Conservation (phyloP, 1,140 invertebrate genomes). For the Doryteuthis pealeii region DNA sequence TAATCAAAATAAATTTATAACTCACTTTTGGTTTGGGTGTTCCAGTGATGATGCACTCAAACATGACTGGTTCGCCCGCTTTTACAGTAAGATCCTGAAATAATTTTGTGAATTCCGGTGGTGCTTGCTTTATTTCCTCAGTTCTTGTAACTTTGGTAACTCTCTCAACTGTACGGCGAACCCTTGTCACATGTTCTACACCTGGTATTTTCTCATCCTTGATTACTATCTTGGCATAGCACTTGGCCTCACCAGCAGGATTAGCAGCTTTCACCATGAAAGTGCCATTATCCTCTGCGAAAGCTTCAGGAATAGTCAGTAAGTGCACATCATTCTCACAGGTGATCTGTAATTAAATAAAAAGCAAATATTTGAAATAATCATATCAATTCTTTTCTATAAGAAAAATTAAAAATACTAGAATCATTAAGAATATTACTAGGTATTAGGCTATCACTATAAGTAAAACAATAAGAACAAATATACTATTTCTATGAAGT, state of each 20-base stretch:
- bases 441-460: no score
- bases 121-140: constrained; percentile 38
- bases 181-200: constrained; percentile 21
- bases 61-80: constrained; percentile 67
- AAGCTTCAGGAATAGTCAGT: constrained; percentile 63
- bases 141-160: constrained; percentile 12
- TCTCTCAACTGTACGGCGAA: constrained; percentile 26
- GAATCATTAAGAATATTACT: neutral
- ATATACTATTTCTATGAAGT: no score
- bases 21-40: constrained; percentile 74
- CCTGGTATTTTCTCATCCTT: constrained; percentile 60
- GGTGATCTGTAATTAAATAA: constrained; percentile 76
- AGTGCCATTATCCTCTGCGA: constrained; percentile 75
- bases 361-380: neutral
- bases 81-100: constrained; percentile 56
- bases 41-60: constrained; percentile 73
- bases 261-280: constrained; percentile 91
- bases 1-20: neutral
- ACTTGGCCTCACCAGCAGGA: constrained; percentile 61
- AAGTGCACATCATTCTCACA: constrained; percentile 81
- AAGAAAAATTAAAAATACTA: neutral
- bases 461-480: no score
- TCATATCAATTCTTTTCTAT: neutral
- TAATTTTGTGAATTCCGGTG: constrained; percentile 56
- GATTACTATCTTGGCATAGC: constrained; percentile 52